Evolutionary conservation across 2,113 vertebrate species (phyloP), one percentile per base, ranked within the genome.

Genomic region (Hydropotes inermis): DNA sequence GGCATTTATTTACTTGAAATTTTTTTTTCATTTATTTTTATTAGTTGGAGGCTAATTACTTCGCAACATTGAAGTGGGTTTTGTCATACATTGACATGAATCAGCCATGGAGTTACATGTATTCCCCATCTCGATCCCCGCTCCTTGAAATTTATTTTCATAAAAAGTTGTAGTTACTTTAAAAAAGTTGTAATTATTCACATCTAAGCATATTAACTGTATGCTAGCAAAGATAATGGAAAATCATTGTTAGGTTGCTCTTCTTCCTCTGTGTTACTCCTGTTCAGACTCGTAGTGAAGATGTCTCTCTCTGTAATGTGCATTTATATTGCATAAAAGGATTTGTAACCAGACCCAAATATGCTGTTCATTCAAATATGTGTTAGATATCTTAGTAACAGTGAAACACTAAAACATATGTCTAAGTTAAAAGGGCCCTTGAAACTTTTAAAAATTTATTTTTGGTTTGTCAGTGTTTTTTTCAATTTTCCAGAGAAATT

Each of bases 271-370:
- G 47, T 94, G 67, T 89, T 92, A 60, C 58, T 95, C 11, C 43
- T 74, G 16, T 97, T 89, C 64, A 94, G 39, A 83, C 13, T 88
- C 45, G 81, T 90, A 57, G 74, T 57, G 45, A 92, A 95, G 58
- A 82, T 12, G 33, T 85, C 81, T 93, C 87, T 91, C 64, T 95
- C 89, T 79, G 50, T 91, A 95, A 87, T 52, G 9, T 90, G 5
- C 43, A 52, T 93, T 92, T 52, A 79, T 96, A 96, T 58, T 60
- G 43, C 55, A 27, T 64, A 94, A 95, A 94, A 90, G 16, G 19
- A 92, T 92, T 97, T 87, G n/a, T 76, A 91, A 87, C 43, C 52
- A 92, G 58, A 67, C 39, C 83, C 7, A 94, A 76, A 84, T 81
- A 64, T 64, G 33, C 39, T 64, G 15, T 52, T 54, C 61, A 61